A percentile compares a stretch with the other conserved stretches of the same genome.
phyloP scores from a whole-genome alignment of 2,797 vertebrate genomes.

The Aulostomus chinensis region DNA sequence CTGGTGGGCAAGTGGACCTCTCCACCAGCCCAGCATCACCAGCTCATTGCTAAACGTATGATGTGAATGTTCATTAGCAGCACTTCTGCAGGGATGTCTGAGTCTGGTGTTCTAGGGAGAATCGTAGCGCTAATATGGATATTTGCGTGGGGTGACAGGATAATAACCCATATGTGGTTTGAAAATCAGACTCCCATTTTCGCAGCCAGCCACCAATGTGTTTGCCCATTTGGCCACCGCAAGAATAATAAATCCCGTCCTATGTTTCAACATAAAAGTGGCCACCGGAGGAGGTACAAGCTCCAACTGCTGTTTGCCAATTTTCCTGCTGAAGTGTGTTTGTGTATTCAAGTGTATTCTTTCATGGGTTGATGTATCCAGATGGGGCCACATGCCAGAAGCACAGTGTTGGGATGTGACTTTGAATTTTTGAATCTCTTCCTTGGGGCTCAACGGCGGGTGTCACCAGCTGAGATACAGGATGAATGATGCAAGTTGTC shows the following conservation, averaged over 20 bases:
- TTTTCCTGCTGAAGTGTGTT: neutral
- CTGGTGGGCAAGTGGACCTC: neutral
- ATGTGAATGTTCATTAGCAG: too few relatives aligned
- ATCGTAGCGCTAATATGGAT: too few relatives aligned
- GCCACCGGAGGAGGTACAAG: constrained; percentile 11
- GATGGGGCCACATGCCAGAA: constrained; percentile 53
- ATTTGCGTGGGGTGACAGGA: constrained; percentile 14
- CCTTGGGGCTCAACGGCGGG: constrained; percentile 12
- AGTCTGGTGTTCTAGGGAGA: too few relatives aligned
- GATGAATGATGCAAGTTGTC: constrained; percentile 34
- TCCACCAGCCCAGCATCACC: too few relatives aligned
- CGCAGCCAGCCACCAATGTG: constrained; percentile 36
- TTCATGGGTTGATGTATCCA: constrained; percentile 34
- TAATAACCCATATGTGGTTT: constrained; percentile 32
- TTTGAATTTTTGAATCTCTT: constrained; percentile 41
- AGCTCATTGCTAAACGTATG: too few relatives aligned
- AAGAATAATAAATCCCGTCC: constrained; percentile 17
- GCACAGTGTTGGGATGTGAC: too few relatives aligned
- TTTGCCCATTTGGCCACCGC: constrained; percentile 25
- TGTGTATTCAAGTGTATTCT: constrained; percentile 3
- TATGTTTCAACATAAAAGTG: constrained; percentile 21
- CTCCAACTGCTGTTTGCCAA: constrained; percentile 35
- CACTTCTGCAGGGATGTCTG: neutral
- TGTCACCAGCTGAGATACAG: constrained; percentile 15
- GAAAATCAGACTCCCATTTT: constrained; percentile 43